Evolutionary conservation across 2,888 invertebrate genomes (phyloP), one percentile per base, ranked within the genome.

Genomic region (Heteropelma amictum): DNA sequence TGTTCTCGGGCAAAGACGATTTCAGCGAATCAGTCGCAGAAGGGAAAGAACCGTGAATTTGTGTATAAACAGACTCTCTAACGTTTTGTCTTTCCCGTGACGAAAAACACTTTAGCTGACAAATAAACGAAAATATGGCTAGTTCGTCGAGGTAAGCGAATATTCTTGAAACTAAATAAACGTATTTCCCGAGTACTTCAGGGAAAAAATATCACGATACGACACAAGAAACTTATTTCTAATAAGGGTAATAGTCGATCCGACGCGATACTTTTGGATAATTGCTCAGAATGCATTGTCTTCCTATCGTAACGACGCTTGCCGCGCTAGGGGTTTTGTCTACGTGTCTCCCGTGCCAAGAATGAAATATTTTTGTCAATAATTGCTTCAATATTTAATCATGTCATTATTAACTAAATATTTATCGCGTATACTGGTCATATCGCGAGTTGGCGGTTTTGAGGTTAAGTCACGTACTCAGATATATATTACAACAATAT

Each of bases 61-160:
- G n/a, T n/a, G n/a, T n/a, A n/a, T 35, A 35, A 7, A 53, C 14
- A 5, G 14, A 60, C n/a, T 51, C 26, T 51, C 10, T 4, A 33
- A 10, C 12, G 40, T 40, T 7, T 40, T 64, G 7, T 51, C 23
- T 40, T 21, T n/a, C 49, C 49, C 40, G 51, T 53, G 51, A 40
- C 40, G 35, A 40, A 12, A 61, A 30, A 61, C 61, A 30, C 30
- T 2, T 17, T 21, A 8, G 51, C 77, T 81, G 77, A 81, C 75
- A 77, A 77, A 76, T 71, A 80, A 72, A 76, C 65, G 67, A 71
- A 84, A 90, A 60, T 90, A 93, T 93, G 93, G 93, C 93, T 90
- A 93, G 93, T 90, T 92, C 92, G 87, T 93, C 93, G 89, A 92
- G 93, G 93, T 93, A 90, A 91, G 90, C 58, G 63, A 19, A 10